A percentile compares a stretch with the other conserved stretches of the same genome.
Conservation (phyloP, 1,140 invertebrate genomes). For the Zophobas atratus region DNA sequence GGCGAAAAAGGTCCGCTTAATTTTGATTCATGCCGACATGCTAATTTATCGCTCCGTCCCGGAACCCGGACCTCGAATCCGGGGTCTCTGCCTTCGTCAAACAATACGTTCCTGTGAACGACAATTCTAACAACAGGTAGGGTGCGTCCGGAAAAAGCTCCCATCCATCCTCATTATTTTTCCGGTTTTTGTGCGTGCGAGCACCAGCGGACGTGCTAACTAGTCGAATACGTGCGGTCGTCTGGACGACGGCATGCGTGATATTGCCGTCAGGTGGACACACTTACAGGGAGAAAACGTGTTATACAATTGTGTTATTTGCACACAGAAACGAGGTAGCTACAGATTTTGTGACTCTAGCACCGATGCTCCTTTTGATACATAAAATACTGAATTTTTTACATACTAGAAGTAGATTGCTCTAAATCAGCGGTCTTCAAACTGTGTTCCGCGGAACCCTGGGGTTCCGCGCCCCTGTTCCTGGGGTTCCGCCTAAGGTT, state of each 20-base stretch:
- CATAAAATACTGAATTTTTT: too few species aligned
- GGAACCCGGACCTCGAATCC: slow-evolving; percentile 22
- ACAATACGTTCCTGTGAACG: slow-evolving; percentile 9
- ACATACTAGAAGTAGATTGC: too few species aligned
- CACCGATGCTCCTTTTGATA: too few species aligned
- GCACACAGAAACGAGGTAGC: too few species aligned
- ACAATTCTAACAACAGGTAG: slow-evolving; percentile 29
- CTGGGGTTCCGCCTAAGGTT: too few species aligned
- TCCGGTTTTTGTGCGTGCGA: slow-evolving; percentile 37
- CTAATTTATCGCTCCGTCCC: slow-evolving; percentile 33
- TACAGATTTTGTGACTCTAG: too few species aligned
- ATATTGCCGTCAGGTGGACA: slow-evolving; percentile 23
- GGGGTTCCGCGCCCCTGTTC: too few species aligned
- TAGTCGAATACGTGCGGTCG: slow-evolving; percentile 15
- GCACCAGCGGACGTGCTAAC: slow-evolving; percentile 26
- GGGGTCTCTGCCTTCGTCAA: background rate
- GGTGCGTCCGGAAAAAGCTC: slow-evolving; percentile 18
- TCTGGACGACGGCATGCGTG: slow-evolving; percentile 10
- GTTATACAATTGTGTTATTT: too few species aligned
- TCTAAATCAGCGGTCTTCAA: too few species aligned
- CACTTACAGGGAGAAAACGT: background rate
- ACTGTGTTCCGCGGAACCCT: too few species aligned
- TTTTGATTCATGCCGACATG: slow-evolving; percentile 42
- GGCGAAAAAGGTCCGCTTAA: slow-evolving; percentile 39
- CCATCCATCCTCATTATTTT: slow-evolving; percentile 39